These are phyloP conservation scores for Halocynthia aurantium DNA, from an alignment of 23 tunicate species.

Conservation along the genomic window DNA sequence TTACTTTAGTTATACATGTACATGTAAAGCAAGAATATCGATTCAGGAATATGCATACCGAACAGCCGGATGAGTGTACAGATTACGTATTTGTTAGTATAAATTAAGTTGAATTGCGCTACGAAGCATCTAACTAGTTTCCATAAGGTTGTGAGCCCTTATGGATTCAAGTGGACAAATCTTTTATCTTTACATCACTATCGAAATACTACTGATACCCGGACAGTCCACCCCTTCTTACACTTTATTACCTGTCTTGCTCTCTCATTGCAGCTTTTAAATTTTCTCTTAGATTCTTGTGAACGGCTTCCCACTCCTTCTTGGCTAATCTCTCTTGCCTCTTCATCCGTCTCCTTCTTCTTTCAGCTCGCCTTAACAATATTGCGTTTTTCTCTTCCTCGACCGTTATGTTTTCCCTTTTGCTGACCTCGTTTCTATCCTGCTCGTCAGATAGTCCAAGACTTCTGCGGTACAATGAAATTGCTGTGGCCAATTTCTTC, in stretches of 20 bases:
- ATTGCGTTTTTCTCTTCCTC: conserved; percentile 3
- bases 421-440: background rate
- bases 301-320: conserved; percentile 27
- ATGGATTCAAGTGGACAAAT: no score
- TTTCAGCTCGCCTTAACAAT: conserved; percentile 24
- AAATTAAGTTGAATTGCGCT: no score
- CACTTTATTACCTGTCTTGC: conserved; percentile 41
- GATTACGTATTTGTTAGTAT: no score
- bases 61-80: no score
- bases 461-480: conserved; percentile 9
- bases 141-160: no score
- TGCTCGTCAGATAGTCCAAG: background rate
- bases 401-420: background rate
- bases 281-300: conserved; percentile 32
- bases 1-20: no score
- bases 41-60: no score
- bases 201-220: no score
- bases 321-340: conserved; percentile 26
- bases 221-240: background rate
- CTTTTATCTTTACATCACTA: no score
- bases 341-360: conserved; percentile 40
- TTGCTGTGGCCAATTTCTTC: conserved; percentile 9
- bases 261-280: conserved; percentile 35
- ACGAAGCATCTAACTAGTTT: no score
- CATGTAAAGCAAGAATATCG: no score